Evolutionary conservation across 2,888 invertebrate genomes (phyloP), one percentile per base, ranked within the genome.

Genomic region (Cotesia congregata): DNA sequence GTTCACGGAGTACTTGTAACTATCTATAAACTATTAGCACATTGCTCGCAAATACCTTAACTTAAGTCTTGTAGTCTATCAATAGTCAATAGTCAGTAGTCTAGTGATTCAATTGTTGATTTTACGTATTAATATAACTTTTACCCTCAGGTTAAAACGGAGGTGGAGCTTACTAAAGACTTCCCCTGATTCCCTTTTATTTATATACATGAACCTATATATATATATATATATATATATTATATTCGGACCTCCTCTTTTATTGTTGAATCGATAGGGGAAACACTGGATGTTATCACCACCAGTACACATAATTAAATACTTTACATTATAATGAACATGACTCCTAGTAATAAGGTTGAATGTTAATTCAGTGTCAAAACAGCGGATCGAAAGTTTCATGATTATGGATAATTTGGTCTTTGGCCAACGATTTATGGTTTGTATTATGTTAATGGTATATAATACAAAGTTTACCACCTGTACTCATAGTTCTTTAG

Each of bases 381-480:
- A 30, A 30, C 30, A 30, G 30, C 30, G 30, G 30, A 30, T 30
- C 30, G 3, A 30, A 30, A 30, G 30, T 30, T 30, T 30, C 30
- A 30, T 30, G 30, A 30, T 30, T 30, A 30, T 50, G 4, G 12
- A 50, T 50, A 50, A 50, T 50, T 50, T 50, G 7, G 4, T 50
- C 12, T 7, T 12, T 12, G 12, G 12, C 12, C 50, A 12, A 50
- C 4, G 50, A 50, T 50, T 7, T 12, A 6, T 3, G 9, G 6
- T 9, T 3, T 12, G 7, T 12, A 50, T 4, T 12, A 50, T 20
- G 9, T 12, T 20, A 65, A 30, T 30, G 30, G 30, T 30, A 30
- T 12, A 65, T 65, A 65, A 20, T 20, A 65, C 65, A 65, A 12
- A 30, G 30, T 3, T 65, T 72, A 64, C 72, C 72, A 72, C 72